Conservation (phyloP, 1,140 invertebrate genomes). For the Aleiodes sp. region DNA sequence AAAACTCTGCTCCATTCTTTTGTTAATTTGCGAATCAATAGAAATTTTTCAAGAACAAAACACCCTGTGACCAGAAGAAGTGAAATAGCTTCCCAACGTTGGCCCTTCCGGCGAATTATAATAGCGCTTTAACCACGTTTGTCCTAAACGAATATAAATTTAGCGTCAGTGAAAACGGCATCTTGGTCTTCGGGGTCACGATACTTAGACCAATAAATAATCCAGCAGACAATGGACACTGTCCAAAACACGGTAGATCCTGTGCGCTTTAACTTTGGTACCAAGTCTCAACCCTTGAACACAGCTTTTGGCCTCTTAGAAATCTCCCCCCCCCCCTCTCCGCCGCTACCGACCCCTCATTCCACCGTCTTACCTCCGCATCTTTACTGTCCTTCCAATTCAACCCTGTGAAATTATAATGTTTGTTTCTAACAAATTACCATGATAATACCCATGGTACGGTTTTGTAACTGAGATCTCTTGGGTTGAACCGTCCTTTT, state of each 20-base stretch:
- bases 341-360: too few species aligned
- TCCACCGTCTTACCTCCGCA: slow-evolving; percentile 16
- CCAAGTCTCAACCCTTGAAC: slow-evolving; percentile 53
- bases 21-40: too few species aligned
- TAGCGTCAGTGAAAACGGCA: slow-evolving; percentile 37
- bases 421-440: slow-evolving; percentile 69
- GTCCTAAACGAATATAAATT: slow-evolving; percentile 25
- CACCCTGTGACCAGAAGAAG: too few species aligned
- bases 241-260: slow-evolving; percentile 66
- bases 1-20: too few species aligned
- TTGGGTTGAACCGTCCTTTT: slow-evolving; percentile 53
- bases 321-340: not conserved
- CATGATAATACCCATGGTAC: slow-evolving; percentile 61
- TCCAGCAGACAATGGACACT: slow-evolving; percentile 65
- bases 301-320: slow-evolving; percentile 15
- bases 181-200: slow-evolving; percentile 46
- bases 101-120: not conserved
- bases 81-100: too few species aligned
- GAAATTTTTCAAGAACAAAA: too few species aligned
- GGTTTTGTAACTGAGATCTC: slow-evolving; percentile 49
- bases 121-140: not conserved
- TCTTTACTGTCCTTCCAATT: slow-evolving; percentile 33
- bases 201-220: slow-evolving; percentile 62
- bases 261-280: slow-evolving; percentile 59
- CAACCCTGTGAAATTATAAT: slow-evolving; percentile 61